Evolutionary conservation across 1,140 invertebrate species (phyloP).

Genomic region (Pogonomyrmex californicus): DNA sequence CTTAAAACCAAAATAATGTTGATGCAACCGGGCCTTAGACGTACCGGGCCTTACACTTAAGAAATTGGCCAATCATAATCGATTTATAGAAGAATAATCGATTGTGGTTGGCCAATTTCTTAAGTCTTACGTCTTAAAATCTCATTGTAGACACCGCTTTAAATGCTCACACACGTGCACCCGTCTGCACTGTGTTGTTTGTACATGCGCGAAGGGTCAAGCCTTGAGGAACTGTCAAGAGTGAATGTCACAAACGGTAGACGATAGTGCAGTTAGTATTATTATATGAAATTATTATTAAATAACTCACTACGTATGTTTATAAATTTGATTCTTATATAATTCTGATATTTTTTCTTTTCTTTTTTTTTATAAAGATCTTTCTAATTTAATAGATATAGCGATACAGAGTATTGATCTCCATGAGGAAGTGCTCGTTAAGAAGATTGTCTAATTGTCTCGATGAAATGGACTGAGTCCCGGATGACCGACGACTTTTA

Average conservation of each 20-base stretch:
- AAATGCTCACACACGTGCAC: not conserved
- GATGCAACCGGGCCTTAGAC: too few species aligned
- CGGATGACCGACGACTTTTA: not conserved
- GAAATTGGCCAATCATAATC: too few species aligned
- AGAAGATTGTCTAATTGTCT: not conserved
- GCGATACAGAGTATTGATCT: not conserved
- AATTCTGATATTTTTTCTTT: not conserved
- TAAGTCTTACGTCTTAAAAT: too few species aligned
- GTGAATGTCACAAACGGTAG: not conserved
- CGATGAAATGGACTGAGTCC: not conserved
- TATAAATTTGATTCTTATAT: not conserved
- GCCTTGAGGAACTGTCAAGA: not conserved
- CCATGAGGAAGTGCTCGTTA: not conserved
- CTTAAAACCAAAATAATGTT: too few species aligned
- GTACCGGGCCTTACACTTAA: too few species aligned
- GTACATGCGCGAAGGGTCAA: not conserved
- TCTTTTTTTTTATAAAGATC: not conserved
- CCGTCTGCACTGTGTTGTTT: not conserved
- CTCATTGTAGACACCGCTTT: too few species aligned
- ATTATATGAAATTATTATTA: not conserved
- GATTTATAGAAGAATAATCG: too few species aligned
- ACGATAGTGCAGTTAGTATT: constrained; percentile 2
- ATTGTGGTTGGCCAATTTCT: too few species aligned
- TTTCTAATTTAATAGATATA: constrained; percentile 22
- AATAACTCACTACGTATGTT: not conserved